These are phyloP conservation scores for Solenodon paradoxus DNA, from an alignment of 2,113 vertebrate species.

Conservation along the genomic window DNA sequence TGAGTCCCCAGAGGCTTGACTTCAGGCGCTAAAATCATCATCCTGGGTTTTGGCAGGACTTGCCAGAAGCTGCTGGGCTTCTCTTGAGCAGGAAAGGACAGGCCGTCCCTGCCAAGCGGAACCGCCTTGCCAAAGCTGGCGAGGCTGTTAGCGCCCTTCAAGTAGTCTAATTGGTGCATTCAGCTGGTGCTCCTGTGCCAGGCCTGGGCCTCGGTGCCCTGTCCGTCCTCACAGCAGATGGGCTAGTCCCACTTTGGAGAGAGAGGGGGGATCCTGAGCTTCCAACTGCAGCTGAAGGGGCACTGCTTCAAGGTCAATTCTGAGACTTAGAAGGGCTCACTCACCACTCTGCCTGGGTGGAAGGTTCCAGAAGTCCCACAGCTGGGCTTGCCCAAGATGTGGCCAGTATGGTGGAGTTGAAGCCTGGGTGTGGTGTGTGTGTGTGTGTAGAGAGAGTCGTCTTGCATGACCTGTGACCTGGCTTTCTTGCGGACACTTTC, in stretches of 20 bases:
- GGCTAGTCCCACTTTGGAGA: accelerated
- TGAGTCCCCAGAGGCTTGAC: conserved; percentile 9
- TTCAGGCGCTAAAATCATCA: conserved; percentile 57
- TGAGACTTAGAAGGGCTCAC: neutral
- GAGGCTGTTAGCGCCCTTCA: neutral
- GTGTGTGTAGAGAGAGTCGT: neutral
- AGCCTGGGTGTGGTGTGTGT: neutral
- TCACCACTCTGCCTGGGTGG: neutral
- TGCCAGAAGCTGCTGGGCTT: conserved; percentile 41
- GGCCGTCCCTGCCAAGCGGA: conserved; percentile 38
- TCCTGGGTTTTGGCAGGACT: conserved; percentile 44
- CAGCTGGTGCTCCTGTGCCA: neutral
- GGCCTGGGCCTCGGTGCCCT: neutral
- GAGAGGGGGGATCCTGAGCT: neutral
- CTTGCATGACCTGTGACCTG: neutral
- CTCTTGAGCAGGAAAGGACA: neutral
- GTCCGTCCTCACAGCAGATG: neutral
- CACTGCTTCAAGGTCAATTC: neutral
- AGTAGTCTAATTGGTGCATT: neutral
- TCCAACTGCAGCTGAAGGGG: neutral
- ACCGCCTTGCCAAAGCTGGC: neutral
- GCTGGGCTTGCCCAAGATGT: neutral
- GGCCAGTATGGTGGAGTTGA: accelerated
- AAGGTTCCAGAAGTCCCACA: neutral
- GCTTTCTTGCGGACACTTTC: neutral